Conservation (phyloP, 2,113 vertebrate species). For the Siniperca knerii region DNA sequence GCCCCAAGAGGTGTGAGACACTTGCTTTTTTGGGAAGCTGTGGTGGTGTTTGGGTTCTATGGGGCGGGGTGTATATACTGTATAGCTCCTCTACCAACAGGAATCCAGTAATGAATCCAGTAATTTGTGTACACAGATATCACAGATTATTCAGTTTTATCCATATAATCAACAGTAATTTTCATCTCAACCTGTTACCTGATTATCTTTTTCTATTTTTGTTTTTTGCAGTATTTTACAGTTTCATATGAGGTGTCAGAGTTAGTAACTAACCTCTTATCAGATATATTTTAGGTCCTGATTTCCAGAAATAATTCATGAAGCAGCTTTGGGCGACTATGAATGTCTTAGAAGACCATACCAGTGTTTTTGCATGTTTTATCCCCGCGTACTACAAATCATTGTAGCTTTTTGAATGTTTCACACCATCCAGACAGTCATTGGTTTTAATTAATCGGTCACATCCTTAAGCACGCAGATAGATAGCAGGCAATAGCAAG, state of each 20-base stretch:
- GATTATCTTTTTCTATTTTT: background rate
- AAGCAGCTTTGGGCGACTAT: no score
- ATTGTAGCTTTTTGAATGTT: background rate
- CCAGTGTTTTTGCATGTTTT: background rate
- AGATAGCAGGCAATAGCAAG: background rate
- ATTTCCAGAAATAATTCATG: background rate
- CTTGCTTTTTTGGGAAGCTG: background rate
- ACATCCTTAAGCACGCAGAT: background rate
- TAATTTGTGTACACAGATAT: background rate
- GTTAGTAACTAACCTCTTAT: background rate
- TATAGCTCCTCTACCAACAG: background rate
- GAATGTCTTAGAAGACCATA: background rate
- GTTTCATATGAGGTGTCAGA: background rate
- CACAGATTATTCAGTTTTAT: background rate
- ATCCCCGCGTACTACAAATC: background rate
- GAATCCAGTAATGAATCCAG: background rate
- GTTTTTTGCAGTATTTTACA: background rate
- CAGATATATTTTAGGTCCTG: background rate
- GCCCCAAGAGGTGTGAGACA: constrained; percentile 89
- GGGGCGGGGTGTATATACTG: background rate
- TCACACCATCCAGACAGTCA: background rate
- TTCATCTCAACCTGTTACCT: background rate
- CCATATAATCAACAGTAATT: background rate
- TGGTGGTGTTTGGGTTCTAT: background rate
- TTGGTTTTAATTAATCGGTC: background rate